Evolutionary conservation across 2,888 invertebrate species (phyloP).

Genomic region (Chloromyia formosa): DNA sequence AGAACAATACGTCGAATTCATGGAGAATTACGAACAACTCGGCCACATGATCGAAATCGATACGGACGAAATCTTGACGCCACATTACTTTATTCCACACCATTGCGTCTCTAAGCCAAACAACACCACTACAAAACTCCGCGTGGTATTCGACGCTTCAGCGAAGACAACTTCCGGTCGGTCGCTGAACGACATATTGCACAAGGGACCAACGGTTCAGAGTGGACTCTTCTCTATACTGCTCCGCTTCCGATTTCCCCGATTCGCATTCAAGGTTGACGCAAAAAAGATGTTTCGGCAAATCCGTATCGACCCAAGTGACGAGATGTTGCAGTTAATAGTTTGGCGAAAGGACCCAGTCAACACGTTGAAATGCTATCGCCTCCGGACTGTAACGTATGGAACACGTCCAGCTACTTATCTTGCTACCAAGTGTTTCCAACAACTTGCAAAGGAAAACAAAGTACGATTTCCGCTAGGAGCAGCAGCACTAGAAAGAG

Average conservation of each 20-base stretch:
- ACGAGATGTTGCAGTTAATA: background rate
- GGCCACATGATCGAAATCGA: constrained; percentile 5
- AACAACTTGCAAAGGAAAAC: background rate
- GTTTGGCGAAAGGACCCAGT: background rate
- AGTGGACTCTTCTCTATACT: background rate
- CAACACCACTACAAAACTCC: too few relatives aligned
- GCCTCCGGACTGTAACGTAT: background rate
- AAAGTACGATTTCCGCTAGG: background rate
- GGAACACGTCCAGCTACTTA: background rate
- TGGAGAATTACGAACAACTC: background rate
- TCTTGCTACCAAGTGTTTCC: background rate
- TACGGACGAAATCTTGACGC: background rate
- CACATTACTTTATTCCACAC: background rate
- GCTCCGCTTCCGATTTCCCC: background rate
- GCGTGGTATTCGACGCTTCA: background rate
- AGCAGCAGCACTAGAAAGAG: too few relatives aligned
- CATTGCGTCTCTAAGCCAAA: too few relatives aligned
- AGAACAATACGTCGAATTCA: background rate
- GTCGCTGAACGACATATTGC: background rate
- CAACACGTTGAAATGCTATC: background rate
- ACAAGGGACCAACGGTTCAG: background rate
- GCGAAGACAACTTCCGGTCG: background rate
- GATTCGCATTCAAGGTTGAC: background rate
- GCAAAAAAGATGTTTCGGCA: background rate
- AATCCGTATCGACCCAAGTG: too few relatives aligned